Conservation (phyloP, 1,140 invertebrate genomes). For the Sinella curviseta region DNA sequence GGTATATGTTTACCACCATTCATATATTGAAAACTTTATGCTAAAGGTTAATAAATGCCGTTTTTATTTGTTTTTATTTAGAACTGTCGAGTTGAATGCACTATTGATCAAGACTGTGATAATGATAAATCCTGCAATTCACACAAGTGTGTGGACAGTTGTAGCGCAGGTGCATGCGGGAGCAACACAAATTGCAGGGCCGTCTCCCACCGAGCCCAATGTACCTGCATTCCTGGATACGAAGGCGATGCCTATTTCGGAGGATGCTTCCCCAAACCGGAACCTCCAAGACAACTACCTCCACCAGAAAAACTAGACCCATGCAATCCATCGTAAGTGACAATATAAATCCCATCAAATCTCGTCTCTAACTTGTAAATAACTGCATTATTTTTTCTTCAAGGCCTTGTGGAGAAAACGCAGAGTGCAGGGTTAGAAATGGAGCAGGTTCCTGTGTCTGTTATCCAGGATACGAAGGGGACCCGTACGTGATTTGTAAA, state of each 20-base stretch:
- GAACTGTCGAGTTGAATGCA: too few species aligned
- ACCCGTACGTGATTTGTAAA: conserved; percentile 66
- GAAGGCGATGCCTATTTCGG: conserved; percentile 70
- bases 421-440: conserved; percentile 60
- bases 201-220: conserved; percentile 75
- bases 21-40: conserved; percentile 67
- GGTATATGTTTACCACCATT: conserved; percentile 66
- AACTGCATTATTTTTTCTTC: too few species aligned
- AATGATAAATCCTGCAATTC: conserved; percentile 72
- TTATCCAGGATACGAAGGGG: conserved; percentile 64
- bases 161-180: conserved; percentile 73
- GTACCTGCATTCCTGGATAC: conserved; percentile 67
- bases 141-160: conserved; percentile 76
- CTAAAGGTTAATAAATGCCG: conserved; percentile 66
- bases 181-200: conserved; percentile 75
- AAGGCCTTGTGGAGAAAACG: conserved; percentile 74
- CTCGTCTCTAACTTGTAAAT: too few species aligned
- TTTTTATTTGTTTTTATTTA: too few species aligned
- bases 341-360: too few species aligned
- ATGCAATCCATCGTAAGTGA: conserved; percentile 76
- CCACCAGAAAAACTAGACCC: conserved; percentile 58
- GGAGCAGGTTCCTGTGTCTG: conserved; percentile 72
- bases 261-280: conserved; percentile 58
- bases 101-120: conserved; percentile 75
- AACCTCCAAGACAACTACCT: too few species aligned